Evolutionary conservation across 2,797 vertebrate species (phyloP), one percentile per base, ranked within the genome.

Genomic region (Ptychadena robeensis): DNA sequence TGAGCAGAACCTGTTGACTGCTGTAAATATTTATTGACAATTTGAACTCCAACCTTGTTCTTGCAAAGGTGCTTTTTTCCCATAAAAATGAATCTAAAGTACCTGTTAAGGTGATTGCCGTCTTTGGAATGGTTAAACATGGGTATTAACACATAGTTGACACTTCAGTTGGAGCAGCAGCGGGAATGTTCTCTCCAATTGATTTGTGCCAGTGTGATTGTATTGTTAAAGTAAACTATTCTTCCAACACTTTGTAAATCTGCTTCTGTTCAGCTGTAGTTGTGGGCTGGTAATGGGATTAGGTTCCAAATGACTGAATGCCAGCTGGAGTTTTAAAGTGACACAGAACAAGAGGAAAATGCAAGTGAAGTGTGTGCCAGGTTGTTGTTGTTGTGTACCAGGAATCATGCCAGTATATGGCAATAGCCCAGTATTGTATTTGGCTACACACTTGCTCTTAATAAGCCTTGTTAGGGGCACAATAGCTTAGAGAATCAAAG

Each of bases 311-410:
- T 79, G 63, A 83, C 18, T 73, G 76, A 59, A 7, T 73, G 82
- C 82, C 82, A 83, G 69, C 69, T 83, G 82, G 76, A 79, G 38
- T 83, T 68, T 78, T 79, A 80, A 84, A 84, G 71, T 75, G 77
- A 75, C 77, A 80, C 67, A 73, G 63, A 72, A 80, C 31, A 28
- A 61, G 25, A 78, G 48, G 66, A 35, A 25, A 75, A 70, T 30
- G 32, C 28, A 63, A 64, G 35, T 31, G 32, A 75, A 64, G 40
- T 28, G 31, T 69, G 37, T 67, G 82, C 82, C 82, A 84, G 71
- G 70, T 59, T 44, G 59, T 69, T 44, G 59, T 69, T 44, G 77
- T 77, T 74, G 82, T 84, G 77, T 84, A 44, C 77, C 68, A 84
- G 82, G 70, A 84, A 64, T 25, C 5, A 44, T 80, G 82, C 82